Evolutionary conservation across 2,113 vertebrate species (phyloP), one percentile per base, ranked within the genome.

Genomic region (Lepus americanus): DNA sequence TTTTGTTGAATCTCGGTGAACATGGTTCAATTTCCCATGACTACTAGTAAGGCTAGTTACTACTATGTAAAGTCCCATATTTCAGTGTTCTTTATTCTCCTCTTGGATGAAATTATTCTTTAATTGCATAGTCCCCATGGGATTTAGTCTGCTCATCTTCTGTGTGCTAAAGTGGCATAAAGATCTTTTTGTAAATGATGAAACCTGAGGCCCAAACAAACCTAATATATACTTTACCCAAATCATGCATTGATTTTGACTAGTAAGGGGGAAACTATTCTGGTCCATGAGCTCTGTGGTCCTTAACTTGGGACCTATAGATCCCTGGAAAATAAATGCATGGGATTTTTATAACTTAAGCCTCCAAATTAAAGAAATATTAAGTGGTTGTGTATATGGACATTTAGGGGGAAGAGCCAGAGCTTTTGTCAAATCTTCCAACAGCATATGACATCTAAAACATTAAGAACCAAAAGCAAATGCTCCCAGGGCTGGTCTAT

Each of bases 61-160:
- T 14, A 83, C 72, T 87, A 39, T 12, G 7, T 55, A 82, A 86
- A 92, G 6, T 7, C 36, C 44, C 9, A 96, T 9, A 76, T 89
- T 67, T 89, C 29, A 36, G 83, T 85, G 27, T 51, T 92, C 64
- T 95, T 61, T 55, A 74, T n/a, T 87, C 63, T 76, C 25, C n/a
- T 79, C 74, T 70, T 59, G 59, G 31, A 59, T 69, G 33, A 84
- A 94, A 94, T 90, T 64, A 87, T 61, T 85, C n/a, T 83, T 93
- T 90, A 27, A 82, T 87, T 90, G 36, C 80, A 69, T 73, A 83
- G 10, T 55, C 13, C 55, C 67, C 36, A 69, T 23, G 31, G 25
- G 53, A 84, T 33, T 95, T 81, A 39, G 16, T 69, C 31, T 76
- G 39, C 8, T n/a, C 31, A 74, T 39, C 5, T 69, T 78, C 59